phyloP scores from a whole-genome alignment of 2,888 invertebrate genomes.

The Netelia fuscicornis region DNA sequence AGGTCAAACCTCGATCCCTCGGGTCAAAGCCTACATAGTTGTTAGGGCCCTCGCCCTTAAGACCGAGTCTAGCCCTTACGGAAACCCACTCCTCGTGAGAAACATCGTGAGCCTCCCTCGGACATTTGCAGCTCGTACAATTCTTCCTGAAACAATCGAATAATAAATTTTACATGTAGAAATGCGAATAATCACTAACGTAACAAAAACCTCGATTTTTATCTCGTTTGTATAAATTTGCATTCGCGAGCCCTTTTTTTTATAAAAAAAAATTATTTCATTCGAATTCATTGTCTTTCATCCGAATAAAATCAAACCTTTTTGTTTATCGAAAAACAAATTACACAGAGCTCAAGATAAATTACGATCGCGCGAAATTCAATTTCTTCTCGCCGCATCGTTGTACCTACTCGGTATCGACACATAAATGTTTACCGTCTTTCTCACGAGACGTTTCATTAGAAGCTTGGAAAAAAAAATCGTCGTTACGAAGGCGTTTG shows the following conservation, averaged over 20 bases:
- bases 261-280: not conserved
- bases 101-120: slow-evolving; percentile 95
- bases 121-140: slow-evolving; percentile 96
- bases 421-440: slow-evolving; percentile 79
- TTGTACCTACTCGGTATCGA: slow-evolving; percentile 7
- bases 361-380: slow-evolving; percentile 19
- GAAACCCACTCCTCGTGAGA: slow-evolving; percentile 95
- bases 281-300: not conserved
- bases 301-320: not conserved
- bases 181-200: too few relatives aligned
- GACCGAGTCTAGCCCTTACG: slow-evolving; percentile 90
- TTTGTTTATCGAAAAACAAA: not conserved
- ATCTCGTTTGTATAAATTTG: not conserved
- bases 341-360: slow-evolving; percentile 9
- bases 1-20: slow-evolving; percentile 90
- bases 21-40: slow-evolving; percentile 86
- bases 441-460: slow-evolving; percentile 73
- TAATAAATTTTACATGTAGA: not conserved
- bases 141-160: slow-evolving; percentile 91
- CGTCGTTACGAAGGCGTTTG: slow-evolving; percentile 49
- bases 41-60: slow-evolving; percentile 87
- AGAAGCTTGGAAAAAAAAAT: slow-evolving; percentile 65
- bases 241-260: too few relatives aligned
- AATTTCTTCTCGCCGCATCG: slow-evolving; percentile 8
- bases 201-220: too few relatives aligned